These are phyloP conservation scores for Drosophila repletoides DNA, from an alignment of 1,140 invertebrate species.

Conservation along the genomic window DNA sequence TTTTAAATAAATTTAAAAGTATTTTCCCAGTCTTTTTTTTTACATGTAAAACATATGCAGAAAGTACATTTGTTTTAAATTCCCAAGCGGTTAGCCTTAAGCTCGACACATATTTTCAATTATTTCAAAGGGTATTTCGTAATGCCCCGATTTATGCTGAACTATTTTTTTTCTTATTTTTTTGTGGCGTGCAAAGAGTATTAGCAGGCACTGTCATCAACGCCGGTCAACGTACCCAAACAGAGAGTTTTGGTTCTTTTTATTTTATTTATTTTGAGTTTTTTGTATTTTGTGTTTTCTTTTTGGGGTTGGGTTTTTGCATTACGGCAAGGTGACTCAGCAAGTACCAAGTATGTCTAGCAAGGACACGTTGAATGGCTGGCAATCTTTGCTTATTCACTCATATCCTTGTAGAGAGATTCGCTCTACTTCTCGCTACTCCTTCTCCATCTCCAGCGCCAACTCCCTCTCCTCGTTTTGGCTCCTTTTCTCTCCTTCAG, in stretches of 20 bases:
- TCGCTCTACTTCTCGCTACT: not conserved
- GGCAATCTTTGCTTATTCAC: constrained; percentile 50
- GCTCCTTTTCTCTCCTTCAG: not conserved
- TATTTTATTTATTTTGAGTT: too few relatives aligned
- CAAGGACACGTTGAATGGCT: too few relatives aligned
- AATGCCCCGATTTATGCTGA: not conserved
- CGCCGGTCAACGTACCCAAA: constrained; percentile 20
- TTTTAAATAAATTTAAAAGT: too few relatives aligned
- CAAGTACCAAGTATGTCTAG: too few relatives aligned
- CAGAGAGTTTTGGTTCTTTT: not conserved
- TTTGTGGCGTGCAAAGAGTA: constrained; percentile 36
- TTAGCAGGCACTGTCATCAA: constrained; percentile 38
- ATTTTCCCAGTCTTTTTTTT: too few relatives aligned
- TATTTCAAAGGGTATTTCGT: constrained; percentile 20
- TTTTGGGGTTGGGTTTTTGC: not conserved
- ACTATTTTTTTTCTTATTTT: too few relatives aligned
- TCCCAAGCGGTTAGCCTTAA: not conserved
- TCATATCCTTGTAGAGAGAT: constrained; percentile 21
- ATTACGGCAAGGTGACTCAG: constrained; percentile 26
- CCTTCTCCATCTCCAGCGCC: not conserved
- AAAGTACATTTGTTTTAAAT: not conserved
- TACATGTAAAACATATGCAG: not conserved
- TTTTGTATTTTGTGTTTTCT: not conserved
- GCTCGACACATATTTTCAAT: too few relatives aligned
- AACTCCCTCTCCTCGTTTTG: not conserved